phyloP scores from a whole-genome alignment of 2,888 invertebrate genomes.

The Cryptus armator region DNA sequence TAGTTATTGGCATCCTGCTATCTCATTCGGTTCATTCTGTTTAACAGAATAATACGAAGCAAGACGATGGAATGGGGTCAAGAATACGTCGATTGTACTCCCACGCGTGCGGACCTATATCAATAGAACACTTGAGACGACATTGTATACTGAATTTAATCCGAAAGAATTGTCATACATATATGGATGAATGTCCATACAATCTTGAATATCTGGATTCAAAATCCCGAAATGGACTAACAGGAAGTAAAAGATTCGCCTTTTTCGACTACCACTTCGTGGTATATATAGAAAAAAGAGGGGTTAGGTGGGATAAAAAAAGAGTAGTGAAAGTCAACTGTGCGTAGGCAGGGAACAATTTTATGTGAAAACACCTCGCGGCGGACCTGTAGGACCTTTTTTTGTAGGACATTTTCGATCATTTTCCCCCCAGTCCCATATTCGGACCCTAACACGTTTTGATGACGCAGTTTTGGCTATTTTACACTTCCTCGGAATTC shows the following conservation, averaged over 20 bases:
- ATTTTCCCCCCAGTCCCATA: not conserved
- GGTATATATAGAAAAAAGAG: constrained; percentile 18
- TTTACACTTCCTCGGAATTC: not conserved
- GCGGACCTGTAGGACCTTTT: not conserved
- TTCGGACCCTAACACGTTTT: too few species aligned
- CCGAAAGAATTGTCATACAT: constrained; percentile 7
- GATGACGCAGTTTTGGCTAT: not conserved
- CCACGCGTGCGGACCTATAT: not conserved
- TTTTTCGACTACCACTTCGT: constrained; percentile 26
- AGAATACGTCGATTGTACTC: not conserved
- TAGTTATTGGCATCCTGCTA: not conserved
- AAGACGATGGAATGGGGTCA: not conserved
- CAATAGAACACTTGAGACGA: constrained; percentile 31
- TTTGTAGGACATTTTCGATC: not conserved
- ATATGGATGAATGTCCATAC: constrained; percentile 26
- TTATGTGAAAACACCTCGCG: constrained; percentile 3
- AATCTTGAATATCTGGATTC: constrained; percentile 52
- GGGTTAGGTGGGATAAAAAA: not conserved
- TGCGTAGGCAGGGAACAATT: not conserved
- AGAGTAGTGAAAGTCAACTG: not conserved
- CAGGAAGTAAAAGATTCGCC: constrained; percentile 48
- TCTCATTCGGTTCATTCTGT: not conserved
- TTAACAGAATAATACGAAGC: not conserved
- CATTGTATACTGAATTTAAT: constrained; percentile 41
- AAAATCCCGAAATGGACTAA: constrained; percentile 45